phyloP scores from a whole-genome alignment of 1,140 invertebrate species.

The Ctenoplectra terminalis region DNA sequence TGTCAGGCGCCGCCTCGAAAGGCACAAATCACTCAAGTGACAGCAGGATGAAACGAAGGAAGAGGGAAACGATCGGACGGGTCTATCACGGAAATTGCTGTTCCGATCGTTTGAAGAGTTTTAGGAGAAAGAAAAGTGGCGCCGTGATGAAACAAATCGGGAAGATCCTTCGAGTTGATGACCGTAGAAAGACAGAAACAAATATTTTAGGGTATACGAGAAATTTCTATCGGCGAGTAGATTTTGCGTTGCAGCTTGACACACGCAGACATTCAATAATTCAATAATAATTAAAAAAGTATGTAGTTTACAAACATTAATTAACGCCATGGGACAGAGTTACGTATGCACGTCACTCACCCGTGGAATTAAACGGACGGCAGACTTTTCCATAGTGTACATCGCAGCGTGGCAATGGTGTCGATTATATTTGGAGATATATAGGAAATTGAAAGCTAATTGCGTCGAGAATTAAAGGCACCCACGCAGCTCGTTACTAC shows the following conservation, averaged over 20 bases:
- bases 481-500: slow-evolving; percentile 58
- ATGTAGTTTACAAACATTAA: neutral
- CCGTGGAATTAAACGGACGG: neutral
- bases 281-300: slow-evolving; percentile 8
- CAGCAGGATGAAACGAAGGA: neutral
- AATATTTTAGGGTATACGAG: neutral
- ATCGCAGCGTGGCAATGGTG: slow-evolving; percentile 17
- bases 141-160: neutral
- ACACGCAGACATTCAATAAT: neutral
- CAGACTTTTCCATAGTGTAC: slow-evolving; percentile 23
- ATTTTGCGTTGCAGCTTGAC: too few relatives aligned
- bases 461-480: slow-evolving; percentile 67
- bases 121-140: neutral
- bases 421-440: slow-evolving; percentile 55
- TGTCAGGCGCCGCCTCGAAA: slow-evolving; percentile 58
- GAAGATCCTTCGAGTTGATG: neutral
- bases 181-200: neutral
- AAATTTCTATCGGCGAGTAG: too few relatives aligned
- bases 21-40: slow-evolving; percentile 62
- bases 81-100: slow-evolving; percentile 55
- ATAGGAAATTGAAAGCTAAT: slow-evolving; percentile 68
- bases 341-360: slow-evolving; percentile 12
- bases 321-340: slow-evolving; percentile 11
- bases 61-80: neutral
- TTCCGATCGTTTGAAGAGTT: slow-evolving; percentile 42